Percentiles rank a stretch among this genome's conserved stretches.
Conservation (phyloP, 1,140 invertebrate species). For the Hylaeus anthracinus region DNA sequence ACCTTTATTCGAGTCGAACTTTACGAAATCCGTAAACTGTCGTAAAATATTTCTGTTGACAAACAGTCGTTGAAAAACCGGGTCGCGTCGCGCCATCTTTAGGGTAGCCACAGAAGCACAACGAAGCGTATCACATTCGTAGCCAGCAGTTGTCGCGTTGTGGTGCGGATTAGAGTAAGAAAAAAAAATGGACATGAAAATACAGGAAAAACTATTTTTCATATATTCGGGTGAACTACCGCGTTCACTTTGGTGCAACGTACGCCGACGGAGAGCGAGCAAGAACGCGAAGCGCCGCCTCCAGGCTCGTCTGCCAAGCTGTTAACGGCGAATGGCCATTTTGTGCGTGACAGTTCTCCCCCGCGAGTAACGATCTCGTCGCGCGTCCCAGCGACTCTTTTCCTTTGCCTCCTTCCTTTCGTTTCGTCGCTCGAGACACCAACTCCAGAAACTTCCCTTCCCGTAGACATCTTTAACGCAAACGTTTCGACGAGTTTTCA, state of each 20-base stretch:
- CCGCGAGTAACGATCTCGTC: conserved; percentile 43
- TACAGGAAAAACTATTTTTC: conserved; percentile 40
- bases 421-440: background rate
- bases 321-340: conserved; percentile 81
- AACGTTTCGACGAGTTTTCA: background rate
- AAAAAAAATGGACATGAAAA: conserved; percentile 49
- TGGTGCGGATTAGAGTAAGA: conserved; percentile 10
- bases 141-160: conserved; percentile 29
- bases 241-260: background rate
- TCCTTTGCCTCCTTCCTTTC: conserved; percentile 3
- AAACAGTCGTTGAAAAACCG: conserved; percentile 53
- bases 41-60: conserved; percentile 59
- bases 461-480: background rate
- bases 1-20: too few relatives aligned
- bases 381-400: conserved; percentile 29
- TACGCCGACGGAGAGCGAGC: conserved; percentile 34
- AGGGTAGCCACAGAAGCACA: background rate
- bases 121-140: conserved; percentile 44
- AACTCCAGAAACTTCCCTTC: background rate
- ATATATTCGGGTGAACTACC: background rate
- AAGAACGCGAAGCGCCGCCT: conserved; percentile 68
- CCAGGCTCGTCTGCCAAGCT: conserved; percentile 71
- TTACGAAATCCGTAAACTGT: background rate
- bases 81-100: conserved; percentile 60
- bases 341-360: conserved; percentile 80